phyloP scores from a whole-genome alignment of 2,113 vertebrate genomes.

The Nanger granti region DNA sequence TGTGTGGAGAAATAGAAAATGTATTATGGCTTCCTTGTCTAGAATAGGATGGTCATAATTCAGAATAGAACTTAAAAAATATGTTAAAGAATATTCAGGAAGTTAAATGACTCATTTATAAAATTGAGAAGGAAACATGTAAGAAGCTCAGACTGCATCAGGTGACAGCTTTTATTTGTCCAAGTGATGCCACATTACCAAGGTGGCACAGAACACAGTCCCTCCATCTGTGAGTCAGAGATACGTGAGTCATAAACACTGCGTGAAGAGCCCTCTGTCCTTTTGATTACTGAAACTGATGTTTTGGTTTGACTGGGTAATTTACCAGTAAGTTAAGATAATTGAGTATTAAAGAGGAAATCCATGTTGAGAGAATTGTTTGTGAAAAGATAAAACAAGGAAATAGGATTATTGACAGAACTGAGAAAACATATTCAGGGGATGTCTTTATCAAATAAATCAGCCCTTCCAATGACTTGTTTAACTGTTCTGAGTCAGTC shows the following conservation, averaged over 20 bases:
- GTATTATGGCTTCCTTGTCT: background rate
- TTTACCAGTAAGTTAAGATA: conserved; percentile 48
- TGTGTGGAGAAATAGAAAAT: background rate
- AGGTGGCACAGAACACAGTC: background rate
- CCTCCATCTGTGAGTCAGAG: conserved; percentile 2
- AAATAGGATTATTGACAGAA: conserved; percentile 25
- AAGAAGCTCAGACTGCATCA: background rate
- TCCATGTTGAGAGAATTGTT: conserved; percentile 19
- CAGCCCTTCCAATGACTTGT: background rate
- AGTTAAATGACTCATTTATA: conserved; percentile 9
- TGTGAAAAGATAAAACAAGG: conserved; percentile 16
- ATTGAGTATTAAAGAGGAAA: conserved; percentile 49
- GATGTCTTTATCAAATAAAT: background rate
- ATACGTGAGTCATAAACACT: background rate
- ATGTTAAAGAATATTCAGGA: background rate
- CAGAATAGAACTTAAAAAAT: background rate
- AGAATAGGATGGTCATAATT: background rate
- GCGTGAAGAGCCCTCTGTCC: background rate
- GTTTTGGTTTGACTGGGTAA: conserved; percentile 44
- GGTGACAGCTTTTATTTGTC: background rate
- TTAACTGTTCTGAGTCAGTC: background rate
- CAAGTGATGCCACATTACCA: background rate
- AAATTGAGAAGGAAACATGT: background rate
- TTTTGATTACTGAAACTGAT: conserved; percentile 40
- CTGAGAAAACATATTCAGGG: background rate